Evolutionary conservation across 2,113 vertebrate species (phyloP).

Genomic region (Cryptomyrus ogoouensis): DNA sequence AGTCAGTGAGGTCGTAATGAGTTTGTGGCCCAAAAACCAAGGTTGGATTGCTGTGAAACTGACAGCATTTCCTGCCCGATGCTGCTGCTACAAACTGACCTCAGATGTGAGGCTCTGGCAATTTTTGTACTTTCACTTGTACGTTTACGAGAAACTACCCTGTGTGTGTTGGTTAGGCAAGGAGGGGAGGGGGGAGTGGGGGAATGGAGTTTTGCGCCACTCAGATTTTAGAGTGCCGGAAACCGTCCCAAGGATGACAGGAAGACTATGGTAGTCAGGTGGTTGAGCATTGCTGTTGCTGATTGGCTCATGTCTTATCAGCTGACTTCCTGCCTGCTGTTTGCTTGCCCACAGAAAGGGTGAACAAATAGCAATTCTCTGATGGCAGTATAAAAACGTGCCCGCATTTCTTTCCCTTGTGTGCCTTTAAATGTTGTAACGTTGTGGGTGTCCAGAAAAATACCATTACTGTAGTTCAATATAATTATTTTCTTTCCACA

Average conservation of each 20-base stretch:
- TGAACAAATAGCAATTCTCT: not conserved
- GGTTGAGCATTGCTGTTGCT: not conserved
- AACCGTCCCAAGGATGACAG: slow-evolving; percentile 1
- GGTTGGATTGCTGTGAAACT: not conserved
- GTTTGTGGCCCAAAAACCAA: not conserved
- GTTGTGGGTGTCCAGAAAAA: not conserved
- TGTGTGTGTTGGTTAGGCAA: not conserved
- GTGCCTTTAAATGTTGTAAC: not conserved
- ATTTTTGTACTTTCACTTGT: slow-evolving; percentile 20
- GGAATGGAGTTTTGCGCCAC: not conserved
- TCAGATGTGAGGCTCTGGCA: not conserved
- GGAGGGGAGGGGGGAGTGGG: not conserved
- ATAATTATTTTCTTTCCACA: not conserved
- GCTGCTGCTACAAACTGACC: not conserved
- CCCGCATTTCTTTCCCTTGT: not conserved
- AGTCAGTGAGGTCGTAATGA: not conserved
- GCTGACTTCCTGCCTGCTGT: slow-evolving; percentile 14
- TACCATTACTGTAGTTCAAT: not conserved
- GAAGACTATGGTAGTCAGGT: not conserved
- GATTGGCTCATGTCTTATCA: slow-evolving; percentile 14
- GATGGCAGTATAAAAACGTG: not conserved
- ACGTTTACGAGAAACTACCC: slow-evolving; percentile 48
- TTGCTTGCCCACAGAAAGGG: not conserved
- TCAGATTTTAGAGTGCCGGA: not conserved
- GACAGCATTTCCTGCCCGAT: not conserved